These are phyloP conservation scores for Drosophila serrata DNA, from an alignment of 1,140 invertebrate species.

Conservation along the genomic window DNA sequence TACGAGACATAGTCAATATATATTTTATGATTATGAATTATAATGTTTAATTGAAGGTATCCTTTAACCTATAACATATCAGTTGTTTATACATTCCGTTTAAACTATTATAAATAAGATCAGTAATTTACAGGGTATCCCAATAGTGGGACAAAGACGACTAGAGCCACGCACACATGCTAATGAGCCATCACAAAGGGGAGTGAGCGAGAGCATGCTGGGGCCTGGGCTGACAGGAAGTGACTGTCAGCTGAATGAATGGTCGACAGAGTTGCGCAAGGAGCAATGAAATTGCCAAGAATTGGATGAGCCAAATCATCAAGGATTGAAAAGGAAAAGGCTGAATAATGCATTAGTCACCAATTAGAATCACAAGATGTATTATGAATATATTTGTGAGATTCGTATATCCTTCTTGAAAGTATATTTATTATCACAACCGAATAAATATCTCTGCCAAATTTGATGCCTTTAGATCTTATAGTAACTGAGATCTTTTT, in stretches of 20 bases:
- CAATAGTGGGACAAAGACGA: not conserved
- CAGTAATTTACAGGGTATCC: slow-evolving; percentile 9
- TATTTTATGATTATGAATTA: too few species aligned
- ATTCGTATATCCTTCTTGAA: not conserved
- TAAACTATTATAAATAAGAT: too few species aligned
- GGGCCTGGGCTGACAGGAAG: slow-evolving; percentile 53
- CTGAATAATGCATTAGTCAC: not conserved
- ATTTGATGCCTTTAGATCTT: too few species aligned
- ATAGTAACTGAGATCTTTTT: too few species aligned
- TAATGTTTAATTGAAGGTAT: too few species aligned
- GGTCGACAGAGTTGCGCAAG: slow-evolving; percentile 7
- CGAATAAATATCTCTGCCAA: not conserved
- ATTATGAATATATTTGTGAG: not conserved
- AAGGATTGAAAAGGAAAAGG: not conserved
- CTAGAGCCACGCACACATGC: slow-evolving; percentile 64
- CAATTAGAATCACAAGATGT: not conserved
- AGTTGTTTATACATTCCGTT: too few species aligned
- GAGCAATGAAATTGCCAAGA: slow-evolving; percentile 12
- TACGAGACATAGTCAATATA: too few species aligned
- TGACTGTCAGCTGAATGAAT: slow-evolving; percentile 59
- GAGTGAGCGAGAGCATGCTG: slow-evolving; percentile 6
- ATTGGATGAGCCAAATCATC: slow-evolving; percentile 6
- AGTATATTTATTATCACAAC: not conserved
- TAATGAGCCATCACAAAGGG: slow-evolving; percentile 61
- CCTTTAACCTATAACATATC: too few species aligned